Percentiles rank a stretch among this genome's conserved stretches.
Conservation (phyloP, 2,888 invertebrate species). For the Lochmaea crataegi region DNA sequence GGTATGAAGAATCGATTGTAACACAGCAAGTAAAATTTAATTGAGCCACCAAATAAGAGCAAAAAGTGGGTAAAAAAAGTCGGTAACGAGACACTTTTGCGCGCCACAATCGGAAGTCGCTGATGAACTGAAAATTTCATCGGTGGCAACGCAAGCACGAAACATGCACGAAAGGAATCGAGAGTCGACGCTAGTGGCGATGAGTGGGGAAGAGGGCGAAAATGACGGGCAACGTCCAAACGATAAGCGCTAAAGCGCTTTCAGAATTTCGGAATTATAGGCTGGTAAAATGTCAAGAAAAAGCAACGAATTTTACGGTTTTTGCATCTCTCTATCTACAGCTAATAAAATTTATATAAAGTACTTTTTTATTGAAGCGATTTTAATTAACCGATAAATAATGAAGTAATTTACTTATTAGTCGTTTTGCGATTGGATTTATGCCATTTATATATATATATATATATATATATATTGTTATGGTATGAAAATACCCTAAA, state of each 20-base stretch:
- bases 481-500: no score
- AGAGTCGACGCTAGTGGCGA: constrained; percentile 39
- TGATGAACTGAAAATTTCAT: constrained; percentile 42
- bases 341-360: no score
- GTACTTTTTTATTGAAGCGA: no score
- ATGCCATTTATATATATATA: no score
- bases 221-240: constrained; percentile 56
- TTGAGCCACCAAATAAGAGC: constrained; percentile 13
- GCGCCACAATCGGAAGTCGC: constrained; percentile 29
- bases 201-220: constrained; percentile 45
- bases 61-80: constrained; percentile 35
- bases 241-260: constrained; percentile 54
- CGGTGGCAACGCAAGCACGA: constrained; percentile 36
- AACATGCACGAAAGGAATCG: constrained; percentile 38
- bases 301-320: background rate
- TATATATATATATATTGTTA: no score
- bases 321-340: no score
- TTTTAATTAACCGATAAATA: no score
- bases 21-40: background rate
- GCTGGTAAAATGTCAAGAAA: constrained; percentile 22
- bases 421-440: no score
- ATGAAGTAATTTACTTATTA: no score
- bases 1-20: background rate
- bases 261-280: constrained; percentile 49
- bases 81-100: constrained; percentile 11